Evolutionary conservation across 2,888 invertebrate species (phyloP).

Genomic region (Hirudinaria manillensis): DNA sequence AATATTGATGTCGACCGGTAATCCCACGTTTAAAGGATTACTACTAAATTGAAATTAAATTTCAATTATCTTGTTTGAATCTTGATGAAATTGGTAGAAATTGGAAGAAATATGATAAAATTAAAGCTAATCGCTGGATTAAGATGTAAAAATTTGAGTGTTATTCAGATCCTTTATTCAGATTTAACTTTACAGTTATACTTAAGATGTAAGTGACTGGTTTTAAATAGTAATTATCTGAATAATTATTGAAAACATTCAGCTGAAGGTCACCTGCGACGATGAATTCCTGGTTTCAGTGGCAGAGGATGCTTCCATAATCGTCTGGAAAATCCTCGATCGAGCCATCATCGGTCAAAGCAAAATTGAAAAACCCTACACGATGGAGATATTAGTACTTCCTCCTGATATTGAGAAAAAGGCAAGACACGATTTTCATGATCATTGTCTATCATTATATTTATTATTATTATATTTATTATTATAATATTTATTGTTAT

Average conservation of each 20-base stretch:
- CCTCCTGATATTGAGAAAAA: slow-evolving; percentile 71
- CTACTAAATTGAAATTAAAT: no score
- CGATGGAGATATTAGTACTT: slow-evolving; percentile 76
- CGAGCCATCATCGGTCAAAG: slow-evolving; percentile 55
- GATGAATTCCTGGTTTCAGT: slow-evolving; percentile 69
- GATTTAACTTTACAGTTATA: neutral
- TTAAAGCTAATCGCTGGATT: no score
- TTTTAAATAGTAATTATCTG: no score
- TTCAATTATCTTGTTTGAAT: no score
- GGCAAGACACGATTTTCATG: slow-evolving; percentile 53
- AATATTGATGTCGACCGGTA: no score
- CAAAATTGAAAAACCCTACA: slow-evolving; percentile 69
- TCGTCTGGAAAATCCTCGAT: slow-evolving; percentile 76
- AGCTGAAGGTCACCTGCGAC: slow-evolving; percentile 69
- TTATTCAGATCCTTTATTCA: neutral
- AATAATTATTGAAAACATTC: slow-evolving; percentile 3
- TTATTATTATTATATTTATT: neutral
- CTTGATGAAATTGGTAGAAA: no score
- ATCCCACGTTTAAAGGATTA: no score
- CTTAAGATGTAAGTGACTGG: no score
- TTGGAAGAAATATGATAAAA: no score
- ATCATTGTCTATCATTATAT: neutral
- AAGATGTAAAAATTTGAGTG: no score
- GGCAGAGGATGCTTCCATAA: slow-evolving; percentile 71
- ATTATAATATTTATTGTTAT: neutral